Evolutionary conservation across 2,797 vertebrate species (phyloP).

Genomic region (Meriones psammophilus): DNA sequence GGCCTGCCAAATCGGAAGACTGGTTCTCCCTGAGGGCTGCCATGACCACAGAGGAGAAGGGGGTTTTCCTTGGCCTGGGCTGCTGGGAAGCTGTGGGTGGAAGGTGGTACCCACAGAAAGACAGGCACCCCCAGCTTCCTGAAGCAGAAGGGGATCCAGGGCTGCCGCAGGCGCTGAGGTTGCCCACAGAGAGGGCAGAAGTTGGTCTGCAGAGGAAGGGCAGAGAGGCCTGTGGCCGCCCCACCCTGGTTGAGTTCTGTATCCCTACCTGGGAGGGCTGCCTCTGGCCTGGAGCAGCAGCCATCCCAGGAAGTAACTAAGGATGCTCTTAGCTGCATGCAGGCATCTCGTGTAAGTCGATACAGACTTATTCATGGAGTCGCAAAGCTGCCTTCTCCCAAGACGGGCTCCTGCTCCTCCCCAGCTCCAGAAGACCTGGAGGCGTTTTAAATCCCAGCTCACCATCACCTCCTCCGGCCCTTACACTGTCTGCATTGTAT

Average conservation of each 20-base stretch:
- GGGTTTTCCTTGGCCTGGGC: background rate
- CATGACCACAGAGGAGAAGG: background rate
- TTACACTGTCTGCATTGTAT: no score
- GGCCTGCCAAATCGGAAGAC: background rate
- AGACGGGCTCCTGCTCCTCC: background rate
- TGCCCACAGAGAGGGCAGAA: background rate
- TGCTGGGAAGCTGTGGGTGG: conserved; percentile 67
- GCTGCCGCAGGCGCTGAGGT: background rate
- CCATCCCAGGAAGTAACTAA: background rate
- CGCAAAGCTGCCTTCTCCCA: background rate
- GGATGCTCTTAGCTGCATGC: background rate
- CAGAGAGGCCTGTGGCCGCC: background rate
- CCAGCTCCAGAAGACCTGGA: background rate
- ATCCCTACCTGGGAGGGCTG: background rate
- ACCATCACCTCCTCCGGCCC: background rate
- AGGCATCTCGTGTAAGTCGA: background rate
- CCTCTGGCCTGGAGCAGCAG: background rate
- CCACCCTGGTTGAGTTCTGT: background rate
- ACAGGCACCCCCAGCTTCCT: background rate
- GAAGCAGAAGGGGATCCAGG: background rate
- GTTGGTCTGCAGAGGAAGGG: background rate
- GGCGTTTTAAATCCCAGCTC: background rate
- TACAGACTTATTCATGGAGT: background rate
- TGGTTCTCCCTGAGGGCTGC: background rate
- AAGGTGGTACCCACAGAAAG: conserved; percentile 13